Base-by-base conservation (phyloP, 2,113 vertebrate species). In the Pelecanoides urinatrix region DNA sequence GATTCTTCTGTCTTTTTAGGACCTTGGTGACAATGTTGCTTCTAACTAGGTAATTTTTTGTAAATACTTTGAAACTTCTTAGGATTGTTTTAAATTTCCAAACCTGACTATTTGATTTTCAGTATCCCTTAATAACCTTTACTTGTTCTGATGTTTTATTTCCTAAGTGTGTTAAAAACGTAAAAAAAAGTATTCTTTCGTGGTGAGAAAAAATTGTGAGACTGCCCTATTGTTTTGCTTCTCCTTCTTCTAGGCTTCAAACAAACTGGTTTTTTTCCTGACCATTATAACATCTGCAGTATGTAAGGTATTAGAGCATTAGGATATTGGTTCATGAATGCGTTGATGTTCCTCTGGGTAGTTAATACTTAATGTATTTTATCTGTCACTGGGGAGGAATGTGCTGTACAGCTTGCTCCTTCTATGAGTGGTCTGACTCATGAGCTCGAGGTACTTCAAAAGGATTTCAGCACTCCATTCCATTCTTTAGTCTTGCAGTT, bases 331-430 rank as follows among this genome's bases (percentile, higher is more conserved):
- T 77, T 86, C 55, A 26, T 56, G 56, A 80, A 56, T 58, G 56
- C 61, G 32, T 21, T 72, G 73, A 47, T 93, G 65, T 81, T 96
- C 56, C 67, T 75, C 72, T 89, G 91, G 27, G 61, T 92, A 56
- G 92, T 92, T 96, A 90, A 72, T 82, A 47, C 52, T 71, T 88
- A 77, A 86, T 94, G 86, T 71, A 22, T 94, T 95, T 95, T 84
- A 42, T 90, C 49, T 89, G 83, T 94, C 92, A 92, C 68, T 0
- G 2, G 56, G 83, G 88, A 96, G 80, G 88, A 93, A 86, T 83
- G 68, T 84, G 73, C 92, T 86, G 34, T 74, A 74, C 79, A 86
- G 56, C 75, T 74, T 20, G 30, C 83, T 96, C 59, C 55, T 75
- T 62, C 63, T 80, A 59, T 0, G 0, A 88, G 63, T 44, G 61